Percentiles rank a stretch among this genome's conserved stretches.
Evolutionary conservation across 2,888 invertebrate genomes (phyloP).

Genomic region (Synergus itoensis): DNA sequence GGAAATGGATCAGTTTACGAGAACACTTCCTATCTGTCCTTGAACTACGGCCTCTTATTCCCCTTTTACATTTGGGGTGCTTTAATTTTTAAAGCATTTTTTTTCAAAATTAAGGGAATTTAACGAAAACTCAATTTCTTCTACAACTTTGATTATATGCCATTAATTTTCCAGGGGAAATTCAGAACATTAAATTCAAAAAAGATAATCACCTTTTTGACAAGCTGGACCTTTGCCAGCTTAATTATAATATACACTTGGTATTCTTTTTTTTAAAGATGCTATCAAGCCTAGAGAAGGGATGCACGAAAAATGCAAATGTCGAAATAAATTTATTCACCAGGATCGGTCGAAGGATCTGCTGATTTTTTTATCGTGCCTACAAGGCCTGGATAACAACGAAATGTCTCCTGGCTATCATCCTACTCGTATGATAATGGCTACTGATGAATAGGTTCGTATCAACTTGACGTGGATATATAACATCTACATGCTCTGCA

Average conservation of each 20-base stretch:
- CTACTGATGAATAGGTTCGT: constrained; percentile 41
- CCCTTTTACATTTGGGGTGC: background rate
- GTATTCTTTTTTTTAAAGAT: constrained; percentile 22
- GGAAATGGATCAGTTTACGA: constrained; percentile 29
- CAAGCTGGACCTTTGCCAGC: background rate
- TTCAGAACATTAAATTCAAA: background rate
- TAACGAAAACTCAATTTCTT: no score
- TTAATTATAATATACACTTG: constrained; percentile 22
- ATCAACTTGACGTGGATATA: constrained; percentile 33
- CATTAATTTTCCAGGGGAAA: background rate
- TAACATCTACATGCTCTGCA: constrained; percentile 8
- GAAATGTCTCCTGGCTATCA: constrained; percentile 38
- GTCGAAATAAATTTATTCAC: constrained; percentile 58
- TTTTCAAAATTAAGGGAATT: no score
- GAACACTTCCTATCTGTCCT: constrained; percentile 7
- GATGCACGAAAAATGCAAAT: constrained; percentile 61
- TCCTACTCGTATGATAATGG: constrained; percentile 27
- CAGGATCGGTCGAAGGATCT: constrained; percentile 32
- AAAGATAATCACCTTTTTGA: background rate
- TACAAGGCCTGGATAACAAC: constrained; percentile 22
- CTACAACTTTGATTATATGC: no score
- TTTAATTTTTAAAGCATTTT: background rate
- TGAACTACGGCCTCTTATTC: background rate
- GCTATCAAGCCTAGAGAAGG: constrained; percentile 39
- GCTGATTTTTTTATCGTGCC: constrained; percentile 41